Base-by-base conservation (phyloP, 2,888 invertebrate species). In the Cheilosia pagana region DNA sequence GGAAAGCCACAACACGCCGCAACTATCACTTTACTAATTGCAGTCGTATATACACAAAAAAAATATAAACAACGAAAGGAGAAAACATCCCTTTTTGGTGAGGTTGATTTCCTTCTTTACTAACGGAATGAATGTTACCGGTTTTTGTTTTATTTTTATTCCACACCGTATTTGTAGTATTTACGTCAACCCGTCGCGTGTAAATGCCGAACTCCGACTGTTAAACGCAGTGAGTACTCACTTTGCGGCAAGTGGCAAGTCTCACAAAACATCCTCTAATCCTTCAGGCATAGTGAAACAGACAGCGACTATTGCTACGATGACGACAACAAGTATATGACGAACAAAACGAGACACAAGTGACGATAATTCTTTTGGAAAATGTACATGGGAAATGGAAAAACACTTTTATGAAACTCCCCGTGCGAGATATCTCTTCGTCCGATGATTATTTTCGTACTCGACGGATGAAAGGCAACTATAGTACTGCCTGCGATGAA, bases 171-270 rank as follows among this genome's bases (percentile, higher is more conserved):
- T n/a, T 12, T 35, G 60, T 65, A 53, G 43, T 62, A 68, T 68
- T 63, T 74, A 63, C 57, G 50, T 63, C 68, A 83, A 67, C 53
- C 87, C 87, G 59, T 63, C 81, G 55, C 83, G 83, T 83, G 67
- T 86, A 81, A 86, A 82, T 71, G 86, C 53, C 67, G 35, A 71
- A 83, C 71, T 87, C 78, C 41, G 81, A 87, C 86, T 86, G 79
- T 81, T 77, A 65, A 63, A 67, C 68, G 57, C 57, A 60, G 23
- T 59, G 23, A 74, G 39, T 52, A 45, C 23, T 71, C 77, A 81
- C 70, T 81, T 59, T 60, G 57, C 41, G 70, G 59, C 52, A 59
- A 59, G 70, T 43, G 70, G 59, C 52, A 59, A 59, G 70, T 43
- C 48, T 16, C 25, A 52, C 48, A 82, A 41, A 21, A 74, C 25